phyloP scores from a whole-genome alignment of 2,113 vertebrate species.

The Daboia siamensis region DNA sequence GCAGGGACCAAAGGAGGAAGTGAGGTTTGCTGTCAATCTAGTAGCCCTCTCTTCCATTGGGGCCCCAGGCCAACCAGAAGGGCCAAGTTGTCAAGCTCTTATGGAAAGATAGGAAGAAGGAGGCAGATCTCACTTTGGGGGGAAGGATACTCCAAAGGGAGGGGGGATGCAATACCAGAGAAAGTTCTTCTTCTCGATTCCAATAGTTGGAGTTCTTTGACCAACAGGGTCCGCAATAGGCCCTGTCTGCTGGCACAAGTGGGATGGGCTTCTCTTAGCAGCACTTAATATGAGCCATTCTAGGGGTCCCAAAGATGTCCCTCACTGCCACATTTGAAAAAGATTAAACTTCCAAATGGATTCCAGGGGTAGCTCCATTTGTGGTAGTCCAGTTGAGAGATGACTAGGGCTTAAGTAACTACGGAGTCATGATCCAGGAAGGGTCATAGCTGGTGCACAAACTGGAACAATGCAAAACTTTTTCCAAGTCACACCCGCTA shows the following conservation, averaged over 20 bases:
- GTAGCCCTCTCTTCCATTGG: neutral
- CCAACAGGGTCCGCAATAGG: neutral
- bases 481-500: no score
- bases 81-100: neutral
- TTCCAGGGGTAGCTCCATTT: neutral
- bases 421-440: neutral
- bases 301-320: neutral
- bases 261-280: neutral
- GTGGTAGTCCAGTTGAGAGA: neutral
- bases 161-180: neutral
- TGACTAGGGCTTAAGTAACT: neutral
- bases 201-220: neutral
- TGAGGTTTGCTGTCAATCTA: neutral
- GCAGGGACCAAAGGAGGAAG: neutral
- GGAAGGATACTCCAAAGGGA: neutral
- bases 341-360: neutral
- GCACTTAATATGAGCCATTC: neutral
- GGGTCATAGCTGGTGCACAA: neutral
- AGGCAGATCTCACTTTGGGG: neutral
- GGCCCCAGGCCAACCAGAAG: neutral
- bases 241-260: neutral
- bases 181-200: neutral
- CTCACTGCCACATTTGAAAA: neutral
- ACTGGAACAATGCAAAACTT: neutral
- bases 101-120: neutral